Evolutionary conservation across 2,113 vertebrate species (phyloP).

Genomic region (Lipotes vexillifer): DNA sequence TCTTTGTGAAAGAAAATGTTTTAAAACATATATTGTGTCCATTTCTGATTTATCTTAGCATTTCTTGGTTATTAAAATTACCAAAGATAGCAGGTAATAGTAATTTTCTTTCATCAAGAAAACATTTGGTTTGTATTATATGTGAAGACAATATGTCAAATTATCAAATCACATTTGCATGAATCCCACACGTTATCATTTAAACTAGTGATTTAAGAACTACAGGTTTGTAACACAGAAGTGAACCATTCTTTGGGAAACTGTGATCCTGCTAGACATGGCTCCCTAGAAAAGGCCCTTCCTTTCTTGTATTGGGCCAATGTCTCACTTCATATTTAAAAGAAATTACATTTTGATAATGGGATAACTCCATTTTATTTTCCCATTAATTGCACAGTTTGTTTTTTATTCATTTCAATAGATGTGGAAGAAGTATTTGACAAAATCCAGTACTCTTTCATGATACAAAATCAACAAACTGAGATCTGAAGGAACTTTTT

Average conservation of each 20-base stretch:
- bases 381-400: neutral
- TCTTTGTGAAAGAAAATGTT: neutral
- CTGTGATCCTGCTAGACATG: fast-evolving
- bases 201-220: neutral
- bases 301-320: neutral
- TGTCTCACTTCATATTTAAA: neutral
- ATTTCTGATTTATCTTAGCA: neutral
- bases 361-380: neutral
- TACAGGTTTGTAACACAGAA: neutral
- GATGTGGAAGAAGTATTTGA: neutral
- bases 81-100: neutral
- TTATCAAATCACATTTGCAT: neutral
- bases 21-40: neutral
- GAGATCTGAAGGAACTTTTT: neutral
- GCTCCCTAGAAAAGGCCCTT: too few species aligned
- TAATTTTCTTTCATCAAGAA: neutral
- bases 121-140: neutral
- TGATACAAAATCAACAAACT: neutral
- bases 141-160: neutral
- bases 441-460: neutral
- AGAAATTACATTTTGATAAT: neutral
- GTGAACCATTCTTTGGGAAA: neutral
- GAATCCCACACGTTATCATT: neutral
- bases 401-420: neutral
- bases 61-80: neutral